Evolutionary conservation across 2,113 vertebrate species (phyloP).

Genomic region (Sinocyclocheilus rhinocerous): DNA sequence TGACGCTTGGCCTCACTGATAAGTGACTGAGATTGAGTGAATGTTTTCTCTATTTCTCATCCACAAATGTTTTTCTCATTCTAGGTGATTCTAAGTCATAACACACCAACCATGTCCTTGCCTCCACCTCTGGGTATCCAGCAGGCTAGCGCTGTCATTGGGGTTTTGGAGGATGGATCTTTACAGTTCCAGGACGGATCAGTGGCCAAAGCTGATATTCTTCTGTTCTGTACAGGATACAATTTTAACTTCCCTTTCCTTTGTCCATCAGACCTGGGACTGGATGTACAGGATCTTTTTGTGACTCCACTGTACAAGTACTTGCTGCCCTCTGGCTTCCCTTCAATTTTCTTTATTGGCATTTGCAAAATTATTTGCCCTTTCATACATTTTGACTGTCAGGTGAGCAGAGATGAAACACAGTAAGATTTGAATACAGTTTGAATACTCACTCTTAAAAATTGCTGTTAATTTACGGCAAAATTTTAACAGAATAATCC

Average conservation of each 20-base stretch:
- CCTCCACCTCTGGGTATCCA: conserved; percentile 66
- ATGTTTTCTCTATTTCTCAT: not conserved
- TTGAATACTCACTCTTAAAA: no score
- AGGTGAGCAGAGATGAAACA: conserved; percentile 63
- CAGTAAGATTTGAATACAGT: no score
- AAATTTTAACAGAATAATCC: no score
- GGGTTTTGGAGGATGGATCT: conserved; percentile 63
- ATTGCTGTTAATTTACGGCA: no score
- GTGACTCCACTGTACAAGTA: conserved; percentile 75
- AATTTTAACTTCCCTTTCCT: conserved; percentile 77
- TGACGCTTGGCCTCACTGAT: no score
- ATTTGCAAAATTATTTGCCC: conserved; percentile 78
- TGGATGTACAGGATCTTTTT: conserved; percentile 68
- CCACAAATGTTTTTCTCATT: conserved; percentile 1
- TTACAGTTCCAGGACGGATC: conserved; percentile 72
- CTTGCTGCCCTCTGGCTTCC: conserved; percentile 74
- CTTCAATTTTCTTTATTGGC: conserved; percentile 78
- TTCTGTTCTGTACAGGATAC: conserved; percentile 83
- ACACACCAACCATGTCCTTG: conserved; percentile 56
- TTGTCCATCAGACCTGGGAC: conserved; percentile 59
- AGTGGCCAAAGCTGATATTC: conserved; percentile 60
- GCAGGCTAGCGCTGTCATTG: conserved; percentile 61
- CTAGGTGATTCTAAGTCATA: conserved; percentile 77
- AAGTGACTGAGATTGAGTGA: no score
- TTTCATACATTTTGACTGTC: conserved; percentile 79